phyloP scores from a whole-genome alignment of 2,113 vertebrate species.

The Dicerorhinus sumatrensis region DNA sequence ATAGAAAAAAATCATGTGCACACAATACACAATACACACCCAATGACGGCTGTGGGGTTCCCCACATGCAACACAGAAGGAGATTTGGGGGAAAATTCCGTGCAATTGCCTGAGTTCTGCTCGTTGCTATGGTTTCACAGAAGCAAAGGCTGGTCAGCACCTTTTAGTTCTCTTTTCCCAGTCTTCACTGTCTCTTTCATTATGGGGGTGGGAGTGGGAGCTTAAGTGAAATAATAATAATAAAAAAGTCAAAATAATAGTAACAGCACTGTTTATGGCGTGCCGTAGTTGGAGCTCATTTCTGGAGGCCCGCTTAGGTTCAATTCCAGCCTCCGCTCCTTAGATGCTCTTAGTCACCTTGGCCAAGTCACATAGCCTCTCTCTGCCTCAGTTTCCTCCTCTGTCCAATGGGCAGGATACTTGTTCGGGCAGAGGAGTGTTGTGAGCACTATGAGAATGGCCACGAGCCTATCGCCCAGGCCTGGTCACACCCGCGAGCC shows the following conservation, averaged over 20 bases:
- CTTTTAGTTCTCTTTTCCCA: neutral
- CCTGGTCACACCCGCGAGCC: rapidly evolving
- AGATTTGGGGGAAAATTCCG: neutral
- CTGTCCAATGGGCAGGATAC: rapidly evolving
- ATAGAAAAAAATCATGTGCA: rapidly evolving
- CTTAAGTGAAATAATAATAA: neutral
- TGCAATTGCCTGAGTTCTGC: rapidly evolving
- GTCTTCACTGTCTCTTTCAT: rapidly evolving
- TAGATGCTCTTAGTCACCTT: rapidly evolving
- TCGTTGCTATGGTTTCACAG: neutral
- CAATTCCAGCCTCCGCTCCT: rapidly evolving
- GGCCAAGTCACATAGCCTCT: neutral
- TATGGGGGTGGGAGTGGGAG: neutral
- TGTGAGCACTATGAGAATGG: rapidly evolving
- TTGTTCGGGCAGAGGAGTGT: too few relatives aligned
- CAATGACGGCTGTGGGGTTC: rapidly evolving
- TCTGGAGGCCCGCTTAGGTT: neutral
- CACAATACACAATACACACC: rapidly evolving
- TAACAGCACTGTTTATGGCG: rapidly evolving
- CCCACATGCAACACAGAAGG: rapidly evolving
- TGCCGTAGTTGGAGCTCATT: rapidly evolving
- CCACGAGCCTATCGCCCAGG: rapidly evolving
- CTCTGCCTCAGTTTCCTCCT: neutral
- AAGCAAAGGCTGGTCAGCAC: neutral
- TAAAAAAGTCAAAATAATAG: rapidly evolving